These are phyloP conservation scores for Serinus canaria DNA, from an alignment of 2,113 vertebrate genomes.

Conservation along the genomic window DNA sequence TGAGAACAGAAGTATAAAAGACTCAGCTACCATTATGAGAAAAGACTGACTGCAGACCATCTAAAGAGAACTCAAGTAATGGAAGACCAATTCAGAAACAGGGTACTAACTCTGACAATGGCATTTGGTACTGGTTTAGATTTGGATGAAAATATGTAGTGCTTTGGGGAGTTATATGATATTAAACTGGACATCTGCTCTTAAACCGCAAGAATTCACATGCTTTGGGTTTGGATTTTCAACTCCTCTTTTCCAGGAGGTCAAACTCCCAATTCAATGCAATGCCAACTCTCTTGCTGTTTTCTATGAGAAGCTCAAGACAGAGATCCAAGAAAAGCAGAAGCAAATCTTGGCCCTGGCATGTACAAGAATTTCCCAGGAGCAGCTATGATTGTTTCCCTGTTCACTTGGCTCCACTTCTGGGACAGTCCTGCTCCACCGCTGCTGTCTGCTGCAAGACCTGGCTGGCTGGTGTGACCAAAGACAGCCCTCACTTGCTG, in stretches of 20 bases:
- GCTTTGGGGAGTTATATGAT: not conserved
- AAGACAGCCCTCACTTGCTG: not conserved
- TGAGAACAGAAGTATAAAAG: not conserved
- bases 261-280: not conserved
- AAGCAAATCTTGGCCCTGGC: not conserved
- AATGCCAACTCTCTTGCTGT: not conserved
- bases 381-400: not conserved
- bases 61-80: not conserved
- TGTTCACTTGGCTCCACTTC: not conserved
- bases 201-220: not conserved
- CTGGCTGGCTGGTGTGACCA: rapidly evolving
- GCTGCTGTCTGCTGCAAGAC: not conserved
- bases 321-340: slow-evolving; percentile 3
- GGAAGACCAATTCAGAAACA: not conserved
- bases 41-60: not conserved
- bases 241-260: not conserved
- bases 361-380: not conserved
- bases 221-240: not conserved
- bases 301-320: slow-evolving; percentile 7
- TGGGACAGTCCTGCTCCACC: not conserved
- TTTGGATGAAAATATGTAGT: not conserved
- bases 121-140: not conserved
- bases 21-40: not conserved
- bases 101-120: not conserved
- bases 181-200: not conserved